Evolutionary conservation across 2,797 vertebrate species (phyloP), one percentile per base, ranked within the genome.

Genomic region (Platyrinchus mystaceus): DNA sequence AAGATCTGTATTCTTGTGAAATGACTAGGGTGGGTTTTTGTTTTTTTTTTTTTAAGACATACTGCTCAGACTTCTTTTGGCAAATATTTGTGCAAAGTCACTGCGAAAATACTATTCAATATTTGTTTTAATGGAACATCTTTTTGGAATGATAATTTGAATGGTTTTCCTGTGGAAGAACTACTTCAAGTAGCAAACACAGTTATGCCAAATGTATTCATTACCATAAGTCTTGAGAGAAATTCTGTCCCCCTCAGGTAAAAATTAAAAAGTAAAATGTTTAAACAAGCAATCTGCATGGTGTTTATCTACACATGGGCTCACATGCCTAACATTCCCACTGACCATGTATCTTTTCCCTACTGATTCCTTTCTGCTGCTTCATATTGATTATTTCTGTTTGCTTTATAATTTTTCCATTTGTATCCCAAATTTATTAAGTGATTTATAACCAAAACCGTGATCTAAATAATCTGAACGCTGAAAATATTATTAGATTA

Each of bases 111-210:
- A 36, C 14, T 81, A 23, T 26, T 90, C 87, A 95, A 60, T 94
- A 94, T 93, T 97, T 94, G 64, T 60, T 96, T 96, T 89, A 97
- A 91, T 77, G 50, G 80, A 94, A 80, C 10, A 77, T 28, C 69
- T 46, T 81, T 94, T 90, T 94, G 50, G 53, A 95, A 96, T 88
- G 79, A 83, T 53, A 92, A 91, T 85, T 90, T 88, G 43, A 89
- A 78, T 36, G 39, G 41, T 47, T 95, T 96, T 96, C 32, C 41
- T 76, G n/a, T 60, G 86, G 67, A 95, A 94, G 63, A 78, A 26
- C 23, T 96, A 66, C 26, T 10, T 39, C 63, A 46, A 27, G 47
- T 21, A 67, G 8, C n/a, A 89, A 73, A 67, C n/a, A 73, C 30
- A 66, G 85, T 91, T 82, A 82, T 79, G 34, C 27, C 53, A 92